Evolutionary conservation across 2,888 invertebrate species (phyloP).

Genomic region (Arrhopalites spinosus): DNA sequence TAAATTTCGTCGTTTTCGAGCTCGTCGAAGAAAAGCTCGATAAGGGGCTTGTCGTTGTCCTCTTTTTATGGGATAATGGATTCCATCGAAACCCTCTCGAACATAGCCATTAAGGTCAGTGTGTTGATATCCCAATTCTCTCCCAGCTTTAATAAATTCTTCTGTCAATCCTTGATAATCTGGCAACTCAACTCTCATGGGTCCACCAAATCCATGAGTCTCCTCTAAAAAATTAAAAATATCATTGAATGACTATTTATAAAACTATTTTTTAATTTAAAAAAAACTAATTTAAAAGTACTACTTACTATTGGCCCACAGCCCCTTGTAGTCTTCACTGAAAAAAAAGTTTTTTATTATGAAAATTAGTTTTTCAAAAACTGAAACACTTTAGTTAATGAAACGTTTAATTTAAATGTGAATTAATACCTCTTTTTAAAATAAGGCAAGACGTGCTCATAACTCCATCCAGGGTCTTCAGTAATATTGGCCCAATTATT

Average conservation of each 20-base stretch:
- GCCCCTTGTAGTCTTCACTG: conserved; percentile 37
- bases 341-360: too few species aligned
- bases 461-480: conserved; percentile 37
- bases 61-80: conserved; percentile 9
- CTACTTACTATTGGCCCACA: conserved; percentile 23
- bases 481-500: conserved; percentile 40
- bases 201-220: conserved; percentile 32
- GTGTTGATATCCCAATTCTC: conserved; percentile 60
- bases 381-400: too few species aligned
- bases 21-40: conserved; percentile 45
- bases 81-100: conserved; percentile 46
- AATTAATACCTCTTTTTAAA: conserved; percentile 38
- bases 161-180: conserved; percentile 32
- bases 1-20: conserved; percentile 43
- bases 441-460: conserved; percentile 30
- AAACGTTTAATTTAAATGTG: too few species aligned
- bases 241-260: not conserved
- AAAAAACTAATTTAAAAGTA: not conserved
- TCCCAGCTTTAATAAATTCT: conserved; percentile 34
- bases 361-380: too few species aligned
- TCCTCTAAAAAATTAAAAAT: conserved; percentile 12
- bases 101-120: conserved; percentile 62
- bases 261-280: not conserved
- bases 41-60: conserved; percentile 43
- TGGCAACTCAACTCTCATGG: conserved; percentile 26